phyloP scores from a whole-genome alignment of 2,797 vertebrate genomes.

The Microctenopoma steveboyesi region DNA sequence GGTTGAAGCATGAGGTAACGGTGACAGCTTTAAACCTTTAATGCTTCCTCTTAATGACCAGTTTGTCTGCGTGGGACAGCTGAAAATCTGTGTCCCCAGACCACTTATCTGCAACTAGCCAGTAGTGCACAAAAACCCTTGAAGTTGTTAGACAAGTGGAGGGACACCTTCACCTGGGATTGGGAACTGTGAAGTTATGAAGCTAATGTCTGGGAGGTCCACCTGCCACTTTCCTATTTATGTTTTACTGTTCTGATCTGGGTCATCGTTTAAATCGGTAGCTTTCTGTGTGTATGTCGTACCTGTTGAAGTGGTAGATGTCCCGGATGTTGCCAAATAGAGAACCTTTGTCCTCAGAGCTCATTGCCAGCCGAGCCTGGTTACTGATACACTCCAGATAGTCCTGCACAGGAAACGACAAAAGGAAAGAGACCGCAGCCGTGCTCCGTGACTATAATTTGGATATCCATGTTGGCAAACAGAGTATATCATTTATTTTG shows the following conservation, averaged over 20 bases:
- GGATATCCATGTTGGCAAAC: background rate
- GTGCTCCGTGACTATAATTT: constrained; percentile 16
- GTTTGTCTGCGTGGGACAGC: constrained; percentile 47
- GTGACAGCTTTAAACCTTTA: constrained; percentile 53
- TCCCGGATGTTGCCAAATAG: constrained; percentile 97
- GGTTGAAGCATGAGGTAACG: constrained; percentile 70
- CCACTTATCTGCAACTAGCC: constrained; percentile 55
- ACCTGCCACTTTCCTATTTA: background rate
- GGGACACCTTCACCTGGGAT: too few relatives aligned
- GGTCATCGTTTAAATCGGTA: too few relatives aligned
- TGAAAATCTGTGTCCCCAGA: constrained; percentile 60
- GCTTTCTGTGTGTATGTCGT: constrained; percentile 33
- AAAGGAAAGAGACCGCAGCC: constrained; percentile 3
- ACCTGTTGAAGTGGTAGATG: constrained; percentile 98
- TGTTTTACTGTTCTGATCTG: background rate
- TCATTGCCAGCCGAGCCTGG: constrained; percentile 89
- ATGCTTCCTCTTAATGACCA: constrained; percentile 60
- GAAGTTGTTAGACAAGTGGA: background rate
- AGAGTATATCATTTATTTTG: background rate
- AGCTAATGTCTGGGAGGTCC: too few relatives aligned
- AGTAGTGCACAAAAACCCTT: constrained; percentile 11
- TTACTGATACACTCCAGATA: constrained; percentile 94
- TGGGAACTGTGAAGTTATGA: too few relatives aligned
- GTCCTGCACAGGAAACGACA: constrained; percentile 82
- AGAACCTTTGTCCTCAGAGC: constrained; percentile 89